Evolutionary conservation across 2,888 invertebrate species (phyloP).

Genomic region (Macaria notata): DNA sequence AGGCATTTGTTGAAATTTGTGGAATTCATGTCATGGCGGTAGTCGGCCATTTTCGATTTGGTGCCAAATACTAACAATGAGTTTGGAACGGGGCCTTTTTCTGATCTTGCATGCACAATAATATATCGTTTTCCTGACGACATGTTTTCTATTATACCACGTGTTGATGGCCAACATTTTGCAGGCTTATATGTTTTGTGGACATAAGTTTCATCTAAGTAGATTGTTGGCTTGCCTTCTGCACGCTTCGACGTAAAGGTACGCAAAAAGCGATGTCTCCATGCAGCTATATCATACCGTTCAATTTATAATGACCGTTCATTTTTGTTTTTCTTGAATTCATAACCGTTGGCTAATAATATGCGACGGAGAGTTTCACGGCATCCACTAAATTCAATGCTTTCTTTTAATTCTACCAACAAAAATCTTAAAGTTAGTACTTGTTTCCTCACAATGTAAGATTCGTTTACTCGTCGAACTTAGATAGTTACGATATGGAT

Average conservation of each 20-base stretch:
- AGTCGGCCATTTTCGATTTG: no score
- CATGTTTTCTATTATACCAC: slow-evolving; percentile 30
- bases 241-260: slow-evolving; percentile 19
- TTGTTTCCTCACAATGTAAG: no score
- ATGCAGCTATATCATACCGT: slow-evolving; percentile 33
- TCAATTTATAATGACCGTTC: slow-evolving; percentile 34
- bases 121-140: slow-evolving; percentile 36
- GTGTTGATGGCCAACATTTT: slow-evolving; percentile 34
- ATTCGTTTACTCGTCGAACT: no score
- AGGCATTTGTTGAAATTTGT: slow-evolving; percentile 27
- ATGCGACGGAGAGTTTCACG: no score
- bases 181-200: slow-evolving; percentile 35
- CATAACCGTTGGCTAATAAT: no score
- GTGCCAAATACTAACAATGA: slow-evolving; percentile 20
- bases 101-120: slow-evolving; percentile 33
- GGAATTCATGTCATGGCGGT: no score
- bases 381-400: slow-evolving; percentile 18
- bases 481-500: no score
- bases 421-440: no score
- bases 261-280: slow-evolving; percentile 33
- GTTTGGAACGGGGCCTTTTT: slow-evolving; percentile 12
- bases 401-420: no score
- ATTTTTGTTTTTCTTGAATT: slow-evolving; percentile 34
- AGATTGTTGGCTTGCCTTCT: slow-evolving; percentile 31
- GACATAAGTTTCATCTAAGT: slow-evolving; percentile 34